These are phyloP conservation scores for Diadumene lineata DNA, from an alignment of 92 coral and sea anemone genomes.

Conservation along the genomic window DNA sequence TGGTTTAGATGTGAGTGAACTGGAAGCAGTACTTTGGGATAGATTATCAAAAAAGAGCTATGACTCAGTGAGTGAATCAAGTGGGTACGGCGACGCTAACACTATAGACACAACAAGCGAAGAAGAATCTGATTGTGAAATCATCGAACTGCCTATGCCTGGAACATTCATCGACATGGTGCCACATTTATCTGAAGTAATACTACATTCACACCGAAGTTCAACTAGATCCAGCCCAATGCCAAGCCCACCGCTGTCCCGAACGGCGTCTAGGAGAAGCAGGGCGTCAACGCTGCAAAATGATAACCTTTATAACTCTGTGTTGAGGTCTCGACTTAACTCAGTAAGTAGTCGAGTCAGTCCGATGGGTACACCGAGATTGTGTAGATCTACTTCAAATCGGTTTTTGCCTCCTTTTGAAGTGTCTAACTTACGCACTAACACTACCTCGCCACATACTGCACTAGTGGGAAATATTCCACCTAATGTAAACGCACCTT, in stretches of 20 bases:
- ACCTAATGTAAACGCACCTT: neutral
- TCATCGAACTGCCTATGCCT: constrained; percentile 32
- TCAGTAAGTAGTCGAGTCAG: constrained; percentile 11
- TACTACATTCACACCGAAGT: constrained; percentile 24
- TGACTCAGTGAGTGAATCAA: constrained; percentile 8
- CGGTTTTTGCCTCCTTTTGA: neutral
- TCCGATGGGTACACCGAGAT: constrained; percentile 13
- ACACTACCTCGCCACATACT: neutral
- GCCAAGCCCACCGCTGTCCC: constrained; percentile 31
- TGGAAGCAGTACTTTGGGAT: constrained; percentile 19
- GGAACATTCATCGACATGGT: constrained; percentile 32
- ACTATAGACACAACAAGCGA: constrained; percentile 9
- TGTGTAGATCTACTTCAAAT: constrained; percentile 1
- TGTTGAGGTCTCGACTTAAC: constrained; percentile 17
- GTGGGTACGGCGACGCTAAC: constrained; percentile 29
- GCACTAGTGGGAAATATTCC: neutral
- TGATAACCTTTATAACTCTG: neutral
- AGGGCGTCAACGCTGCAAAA: neutral
- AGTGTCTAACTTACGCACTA: neutral
- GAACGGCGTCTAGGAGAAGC: constrained; percentile 18
- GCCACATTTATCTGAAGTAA: constrained; percentile 21
- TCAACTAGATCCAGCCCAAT: constrained; percentile 24
- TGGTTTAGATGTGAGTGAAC: neutral
- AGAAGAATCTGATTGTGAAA: constrained; percentile 22
- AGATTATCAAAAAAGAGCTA: constrained; percentile 9